phyloP scores from a whole-genome alignment of 2,113 vertebrate species.

The Ammodytes dubius region DNA sequence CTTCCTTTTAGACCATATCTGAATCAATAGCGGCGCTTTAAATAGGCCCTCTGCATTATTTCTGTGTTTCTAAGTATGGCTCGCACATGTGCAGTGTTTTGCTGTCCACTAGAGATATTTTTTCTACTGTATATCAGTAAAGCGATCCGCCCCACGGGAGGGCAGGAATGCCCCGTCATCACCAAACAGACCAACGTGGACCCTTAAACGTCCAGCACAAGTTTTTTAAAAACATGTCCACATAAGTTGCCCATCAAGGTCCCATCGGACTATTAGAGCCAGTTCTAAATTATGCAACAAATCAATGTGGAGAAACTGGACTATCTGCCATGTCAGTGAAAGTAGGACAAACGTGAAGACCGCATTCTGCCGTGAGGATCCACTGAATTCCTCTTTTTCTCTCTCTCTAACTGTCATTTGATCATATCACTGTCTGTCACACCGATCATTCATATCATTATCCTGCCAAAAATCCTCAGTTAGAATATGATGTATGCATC shows the following conservation, averaged over 20 bases:
- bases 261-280: conserved; percentile 46
- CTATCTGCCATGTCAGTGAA: conserved; percentile 57
- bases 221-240: conserved; percentile 46
- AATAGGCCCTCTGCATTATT: conserved; percentile 73
- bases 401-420: neutral
- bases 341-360: conserved; percentile 25
- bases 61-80: conserved; percentile 73
- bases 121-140: conserved; percentile 66
- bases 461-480: neutral
- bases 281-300: conserved; percentile 75
- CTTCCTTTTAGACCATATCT: conserved; percentile 53
- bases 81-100: conserved; percentile 55
- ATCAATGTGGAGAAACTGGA: conserved; percentile 75
- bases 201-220: conserved; percentile 40
- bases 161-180: conserved; percentile 61
- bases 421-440: conserved; percentile 9
- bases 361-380: conserved; percentile 42
- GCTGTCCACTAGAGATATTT: conserved; percentile 45
- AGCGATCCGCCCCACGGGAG: conserved; percentile 36
- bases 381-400: conserved; percentile 5
- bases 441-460: neutral
- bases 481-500: neutral
- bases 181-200: conserved; percentile 17
- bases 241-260: conserved; percentile 50
- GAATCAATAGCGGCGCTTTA: conserved; percentile 77